Evolutionary conservation across 2,888 invertebrate genomes (phyloP).

Genomic region (Megastigmus dorsalis): DNA sequence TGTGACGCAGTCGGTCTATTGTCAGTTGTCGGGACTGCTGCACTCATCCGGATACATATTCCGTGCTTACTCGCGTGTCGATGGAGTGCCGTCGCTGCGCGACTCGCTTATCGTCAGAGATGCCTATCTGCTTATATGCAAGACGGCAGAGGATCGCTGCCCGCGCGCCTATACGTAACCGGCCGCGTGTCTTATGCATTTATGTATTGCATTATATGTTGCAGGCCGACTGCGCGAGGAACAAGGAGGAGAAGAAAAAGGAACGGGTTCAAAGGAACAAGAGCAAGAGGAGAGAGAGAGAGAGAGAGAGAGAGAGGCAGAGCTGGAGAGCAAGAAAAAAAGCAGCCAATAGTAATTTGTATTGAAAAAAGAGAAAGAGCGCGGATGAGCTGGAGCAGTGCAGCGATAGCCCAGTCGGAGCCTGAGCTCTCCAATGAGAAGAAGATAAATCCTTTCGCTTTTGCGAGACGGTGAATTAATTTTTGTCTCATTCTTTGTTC

Average conservation of each 20-base stretch:
- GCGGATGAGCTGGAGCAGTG: no score
- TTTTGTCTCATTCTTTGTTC: no score
- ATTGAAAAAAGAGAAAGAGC: constrained; percentile 41
- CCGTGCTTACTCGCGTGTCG: no score
- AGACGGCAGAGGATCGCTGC: no score
- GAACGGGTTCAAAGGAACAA: constrained; percentile 19
- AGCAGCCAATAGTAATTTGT: constrained; percentile 42
- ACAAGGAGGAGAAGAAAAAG: constrained; percentile 24
- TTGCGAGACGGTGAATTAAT: constrained; percentile 31
- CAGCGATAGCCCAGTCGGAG: constrained; percentile 4
- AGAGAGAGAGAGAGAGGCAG: constrained; percentile 15
- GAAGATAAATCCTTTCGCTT: constrained; percentile 29
- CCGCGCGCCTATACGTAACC: no score
- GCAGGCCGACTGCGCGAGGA: constrained; percentile 52
- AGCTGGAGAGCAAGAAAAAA: constrained; percentile 6
- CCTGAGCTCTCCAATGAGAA: neutral
- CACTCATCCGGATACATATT: no score
- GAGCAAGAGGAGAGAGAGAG: constrained; percentile 24
- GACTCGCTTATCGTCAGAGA: no score
- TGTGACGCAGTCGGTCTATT: no score
- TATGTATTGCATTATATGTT: constrained; percentile 69
- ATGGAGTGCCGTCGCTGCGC: no score
- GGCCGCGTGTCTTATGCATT: constrained; percentile 64
- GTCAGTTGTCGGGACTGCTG: no score
- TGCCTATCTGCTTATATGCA: no score